Base-by-base conservation (phyloP, 1,140 invertebrate species). In the Conus betulinus region DNA sequence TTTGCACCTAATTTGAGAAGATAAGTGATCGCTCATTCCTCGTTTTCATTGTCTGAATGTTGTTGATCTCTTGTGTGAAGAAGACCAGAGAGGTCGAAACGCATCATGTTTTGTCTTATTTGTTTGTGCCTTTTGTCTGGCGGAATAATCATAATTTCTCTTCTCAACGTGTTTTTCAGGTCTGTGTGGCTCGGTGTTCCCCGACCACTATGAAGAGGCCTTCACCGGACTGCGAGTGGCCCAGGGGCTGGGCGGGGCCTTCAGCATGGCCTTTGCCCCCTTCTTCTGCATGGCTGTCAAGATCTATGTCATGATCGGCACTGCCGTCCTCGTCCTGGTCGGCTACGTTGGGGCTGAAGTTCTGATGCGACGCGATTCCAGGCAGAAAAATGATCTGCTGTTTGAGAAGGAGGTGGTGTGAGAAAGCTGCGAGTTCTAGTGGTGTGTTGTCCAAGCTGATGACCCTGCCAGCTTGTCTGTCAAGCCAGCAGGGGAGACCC, bases 131-230 rank as follows among this genome's bases (percentile, higher is more conserved):
- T 39, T 39, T 39, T 39, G 39, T 39, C 39, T 39, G 39, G 39
- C 39, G 39, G 39, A 39, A 39, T 39, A 39, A 39, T 39, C 39
- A 39, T 39, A 39, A 39, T 39, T 15, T 11, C 57, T 60, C 57
- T 60, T 60, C 57, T 11, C 57, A 11, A 60, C 57, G 15, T 15
- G 15, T 60, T 8, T 90, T 71, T 55, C 78, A 94, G 94, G 91
- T 88, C 86, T 94, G 81, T 88, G 93, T 71, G 93, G 93, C 10
- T 81, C 89, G 6, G 51, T 93, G 60, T 94, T 94, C 82, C 86
- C 89, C 20, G 90, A 92, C 23, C 90, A 92, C 63, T 91, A 91
- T 25, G 94, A 94, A 83, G 90, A 93, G 55, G 94, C 92, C 15
- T 94, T 92, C 87, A 91, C 93, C 6, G 90, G 89, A 2, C 85